Evolutionary conservation across 2,797 vertebrate genomes (phyloP), one percentile per base, ranked within the genome.

Genomic region (Lutjanus argentimaculatus): DNA sequence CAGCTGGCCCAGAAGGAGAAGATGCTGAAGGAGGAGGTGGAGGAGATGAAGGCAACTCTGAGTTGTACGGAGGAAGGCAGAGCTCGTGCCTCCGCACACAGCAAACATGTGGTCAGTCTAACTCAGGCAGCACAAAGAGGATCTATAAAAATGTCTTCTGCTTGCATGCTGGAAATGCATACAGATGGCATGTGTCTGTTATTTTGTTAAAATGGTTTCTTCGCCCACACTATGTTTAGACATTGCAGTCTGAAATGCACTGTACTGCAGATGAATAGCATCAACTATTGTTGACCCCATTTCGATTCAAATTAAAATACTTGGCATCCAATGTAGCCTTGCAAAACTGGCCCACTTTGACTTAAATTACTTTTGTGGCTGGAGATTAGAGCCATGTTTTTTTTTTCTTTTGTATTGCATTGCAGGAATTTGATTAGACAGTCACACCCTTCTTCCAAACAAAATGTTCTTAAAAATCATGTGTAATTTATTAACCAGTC

Each of bases 1-100:
- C 96, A 97, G 82, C 93, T 96, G 45, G 89, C 95, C 22, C 91
- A 92, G 90, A 97, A 95, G 87, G 96, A 95, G 86, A 97, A 96
- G 86, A 91, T 96, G 61, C 89, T 99, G 79, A 97, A 98, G 85
- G 97, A 98, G 48, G 97, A 99, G 53, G 94, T 99, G 65, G 98
- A 99, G 88, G 98, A 99, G 89, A 94, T 96, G 92, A 99, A 98
- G 93, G 91, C 66, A 45, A 95, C 88, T 17, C 77, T 98, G 82
- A 96, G 77, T 59, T 83, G 93, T 19, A 95, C 95, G 0, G 97
- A 99, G 91, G 97, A 98, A 84, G 93, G 89, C 67, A 95, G 94
- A 45, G 93, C 94, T 59, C 90, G 90, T 4, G 85, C 92, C 48
- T 81, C 93, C 0, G 93, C 94, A 36, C 97, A 96, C 88, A 96